Conservation (phyloP, 2,113 vertebrate genomes). For the Elanus axillaris region DNA sequence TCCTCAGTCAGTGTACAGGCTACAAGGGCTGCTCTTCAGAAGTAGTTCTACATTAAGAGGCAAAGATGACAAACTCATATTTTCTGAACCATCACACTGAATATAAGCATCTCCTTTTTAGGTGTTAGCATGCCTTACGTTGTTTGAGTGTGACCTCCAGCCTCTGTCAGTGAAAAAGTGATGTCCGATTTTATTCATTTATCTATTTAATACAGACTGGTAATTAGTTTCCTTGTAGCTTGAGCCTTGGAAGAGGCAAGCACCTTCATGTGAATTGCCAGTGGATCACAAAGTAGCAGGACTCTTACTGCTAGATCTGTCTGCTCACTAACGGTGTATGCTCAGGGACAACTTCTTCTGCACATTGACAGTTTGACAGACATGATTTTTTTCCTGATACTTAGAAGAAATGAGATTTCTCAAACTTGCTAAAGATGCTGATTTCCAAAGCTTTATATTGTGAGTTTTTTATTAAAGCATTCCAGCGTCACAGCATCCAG, state of each 20-base stretch:
- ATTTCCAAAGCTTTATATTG: conserved; percentile 71
- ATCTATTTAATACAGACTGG: not conserved
- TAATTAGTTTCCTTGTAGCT: not conserved
- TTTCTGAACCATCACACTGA: not conserved
- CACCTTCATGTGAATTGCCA: not conserved
- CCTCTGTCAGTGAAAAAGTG: not conserved
- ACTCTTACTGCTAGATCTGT: conserved; percentile 74
- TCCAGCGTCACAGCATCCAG: not conserved
- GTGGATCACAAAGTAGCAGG: conserved; percentile 63
- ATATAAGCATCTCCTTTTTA: not conserved
- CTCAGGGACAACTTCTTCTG: conserved; percentile 65
- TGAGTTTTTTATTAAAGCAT: conserved; percentile 20
- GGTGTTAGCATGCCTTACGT: not conserved
- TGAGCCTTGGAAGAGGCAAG: not conserved
- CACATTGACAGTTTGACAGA: conserved; percentile 78
- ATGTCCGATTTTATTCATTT: not conserved
- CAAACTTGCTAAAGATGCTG: conserved; percentile 76
- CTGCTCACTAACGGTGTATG: conserved; percentile 68
- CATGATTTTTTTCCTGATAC: conserved; percentile 75
- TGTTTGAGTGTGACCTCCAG: not conserved
- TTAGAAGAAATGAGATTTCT: conserved; percentile 78
- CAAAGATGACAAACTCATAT: not conserved
- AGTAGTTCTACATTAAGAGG: not conserved
- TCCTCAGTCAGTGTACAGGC: not conserved
- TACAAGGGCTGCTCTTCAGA: fast-evolving